phyloP scores from a whole-genome alignment of 2,797 vertebrate species.

The Crax fasciolata region DNA sequence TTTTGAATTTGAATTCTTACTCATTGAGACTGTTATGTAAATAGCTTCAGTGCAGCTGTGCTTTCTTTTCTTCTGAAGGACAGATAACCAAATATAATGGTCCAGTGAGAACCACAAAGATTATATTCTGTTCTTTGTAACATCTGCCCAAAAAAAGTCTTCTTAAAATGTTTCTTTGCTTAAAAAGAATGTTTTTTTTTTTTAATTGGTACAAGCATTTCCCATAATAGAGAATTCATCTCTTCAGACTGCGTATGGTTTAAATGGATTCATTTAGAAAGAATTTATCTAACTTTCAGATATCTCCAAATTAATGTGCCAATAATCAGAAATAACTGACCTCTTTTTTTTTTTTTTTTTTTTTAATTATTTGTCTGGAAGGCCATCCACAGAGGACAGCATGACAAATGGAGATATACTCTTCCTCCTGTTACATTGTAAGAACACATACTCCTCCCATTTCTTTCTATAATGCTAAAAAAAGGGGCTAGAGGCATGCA shows the following conservation, averaged over 20 bases:
- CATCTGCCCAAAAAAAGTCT: background rate
- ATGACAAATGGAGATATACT: background rate
- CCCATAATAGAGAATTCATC: background rate
- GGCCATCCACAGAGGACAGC: background rate
- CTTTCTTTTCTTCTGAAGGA: background rate
- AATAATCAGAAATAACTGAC: background rate
- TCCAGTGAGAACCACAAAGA: background rate
- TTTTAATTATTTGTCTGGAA: background rate
- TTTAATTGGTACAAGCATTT: background rate
- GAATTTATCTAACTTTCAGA: background rate
- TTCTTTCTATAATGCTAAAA: background rate
- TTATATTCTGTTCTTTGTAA: background rate
- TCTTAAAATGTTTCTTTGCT: background rate
- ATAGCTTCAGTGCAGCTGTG: background rate
- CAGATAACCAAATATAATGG: background rate
- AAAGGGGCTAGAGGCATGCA: background rate
- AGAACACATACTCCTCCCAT: accelerated
- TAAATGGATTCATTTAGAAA: background rate
- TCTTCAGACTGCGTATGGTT: background rate
- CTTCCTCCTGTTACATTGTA: background rate
- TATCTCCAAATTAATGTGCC: background rate
- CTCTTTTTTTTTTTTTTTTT: background rate
- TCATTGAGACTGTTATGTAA: background rate
- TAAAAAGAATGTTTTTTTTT: background rate
- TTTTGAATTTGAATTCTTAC: background rate